These are phyloP conservation scores for Holacanthus passer DNA, from an alignment of 2,113 vertebrate species.

Conservation along the genomic window DNA sequence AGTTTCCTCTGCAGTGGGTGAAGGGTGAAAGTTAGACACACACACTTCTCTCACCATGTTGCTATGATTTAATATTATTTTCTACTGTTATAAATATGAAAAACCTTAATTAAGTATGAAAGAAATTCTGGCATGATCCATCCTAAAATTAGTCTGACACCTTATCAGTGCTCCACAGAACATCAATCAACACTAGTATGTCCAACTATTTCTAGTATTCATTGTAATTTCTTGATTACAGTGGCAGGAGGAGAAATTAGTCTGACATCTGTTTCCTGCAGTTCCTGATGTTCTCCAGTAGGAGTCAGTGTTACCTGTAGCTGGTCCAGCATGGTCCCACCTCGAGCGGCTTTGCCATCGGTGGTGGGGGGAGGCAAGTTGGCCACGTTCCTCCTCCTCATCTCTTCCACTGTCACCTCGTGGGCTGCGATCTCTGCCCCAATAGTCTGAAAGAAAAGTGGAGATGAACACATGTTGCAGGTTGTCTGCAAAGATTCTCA, in stretches of 20 bases:
- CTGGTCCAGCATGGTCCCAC: conserved; percentile 90
- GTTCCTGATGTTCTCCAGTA: conserved; percentile 44
- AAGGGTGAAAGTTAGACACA: not conserved
- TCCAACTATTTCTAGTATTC: not conserved
- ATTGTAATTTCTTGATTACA: too few species aligned
- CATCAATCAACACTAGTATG: not conserved
- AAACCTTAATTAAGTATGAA: not conserved
- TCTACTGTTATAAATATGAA: not conserved
- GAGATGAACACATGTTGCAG: conserved; percentile 6
- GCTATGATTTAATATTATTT: not conserved
- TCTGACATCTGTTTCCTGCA: not conserved
- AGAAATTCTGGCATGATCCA: not conserved
- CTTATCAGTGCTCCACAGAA: not conserved
- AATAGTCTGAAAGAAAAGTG: conserved; percentile 85
- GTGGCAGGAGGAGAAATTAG: not conserved
- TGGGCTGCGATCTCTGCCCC: conserved; percentile 92
- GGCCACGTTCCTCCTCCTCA: conserved; percentile 87
- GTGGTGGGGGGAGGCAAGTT: conserved; percentile 81
- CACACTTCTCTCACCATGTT: not conserved
- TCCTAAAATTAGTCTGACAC: not conserved
- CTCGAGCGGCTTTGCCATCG: conserved; percentile 87
- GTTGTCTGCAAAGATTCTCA: too few species aligned
- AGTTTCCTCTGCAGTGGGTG: conserved; percentile 89
- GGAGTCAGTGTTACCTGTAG: conserved; percentile 90
- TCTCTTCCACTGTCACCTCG: conserved; percentile 91